Conservation (phyloP, 2,113 vertebrate species). For the Turdus rufiventris region DNA sequence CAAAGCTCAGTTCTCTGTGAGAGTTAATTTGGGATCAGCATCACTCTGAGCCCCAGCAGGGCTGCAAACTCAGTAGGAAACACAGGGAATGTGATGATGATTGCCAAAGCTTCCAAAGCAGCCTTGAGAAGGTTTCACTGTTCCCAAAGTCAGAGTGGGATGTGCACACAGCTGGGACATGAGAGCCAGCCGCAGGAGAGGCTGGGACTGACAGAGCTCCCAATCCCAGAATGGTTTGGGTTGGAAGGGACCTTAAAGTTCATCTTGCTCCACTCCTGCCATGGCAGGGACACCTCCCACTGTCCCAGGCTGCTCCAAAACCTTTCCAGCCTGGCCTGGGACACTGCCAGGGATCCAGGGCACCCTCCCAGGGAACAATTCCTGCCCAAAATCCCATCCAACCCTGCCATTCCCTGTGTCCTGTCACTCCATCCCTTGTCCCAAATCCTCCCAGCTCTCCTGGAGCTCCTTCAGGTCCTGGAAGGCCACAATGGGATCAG, state of each 20-base stretch:
- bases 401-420: background rate
- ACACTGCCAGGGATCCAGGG: background rate
- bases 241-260: background rate
- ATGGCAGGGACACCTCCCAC: background rate
- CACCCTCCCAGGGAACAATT: background rate
- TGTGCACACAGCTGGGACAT: background rate
- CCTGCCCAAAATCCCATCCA: background rate
- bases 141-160: background rate
- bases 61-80: background rate
- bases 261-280: rapidly evolving
- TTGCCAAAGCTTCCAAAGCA: background rate
- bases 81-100: background rate
- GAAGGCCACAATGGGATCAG: background rate
- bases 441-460: rapidly evolving
- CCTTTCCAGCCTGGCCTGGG: background rate
- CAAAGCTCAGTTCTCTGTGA: background rate
- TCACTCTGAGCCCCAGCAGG: background rate
- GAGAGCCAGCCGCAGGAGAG: background rate
- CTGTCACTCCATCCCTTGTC: rapidly evolving
- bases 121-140: background rate
- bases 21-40: background rate
- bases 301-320: rapidly evolving
- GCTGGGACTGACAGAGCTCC: background rate
- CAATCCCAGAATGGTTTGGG: background rate
- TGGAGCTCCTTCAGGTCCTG: background rate